Base-by-base conservation (phyloP, 53 echinoderm and acorn worm genomes). In the Mesocentrotus franciscanus region DNA sequence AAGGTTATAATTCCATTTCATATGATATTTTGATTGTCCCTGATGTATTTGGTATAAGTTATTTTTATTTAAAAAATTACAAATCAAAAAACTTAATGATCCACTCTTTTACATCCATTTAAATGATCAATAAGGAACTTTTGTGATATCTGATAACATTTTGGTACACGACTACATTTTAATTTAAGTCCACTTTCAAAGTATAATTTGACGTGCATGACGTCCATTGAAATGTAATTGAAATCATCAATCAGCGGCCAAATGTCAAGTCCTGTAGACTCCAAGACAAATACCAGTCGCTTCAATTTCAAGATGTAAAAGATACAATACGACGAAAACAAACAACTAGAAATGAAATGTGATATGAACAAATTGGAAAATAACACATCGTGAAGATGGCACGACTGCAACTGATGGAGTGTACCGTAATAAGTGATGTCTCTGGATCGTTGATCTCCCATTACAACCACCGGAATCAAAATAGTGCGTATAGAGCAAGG, bases 371-470 rank as follows among this genome's bases (percentile, higher is more conserved):
- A 58, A 87, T 87, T 24, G 87, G 58, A 27, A 29, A 87, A 87
- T 58, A 87, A 87, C 87, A 87, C 87, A n/a, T 29, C 4, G 57
- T 56, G 87, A 87, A 87, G 87, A n/a, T 87, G 87, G 87, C n/a
- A 57, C 29, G 87, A 87, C 87, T 1, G n/a, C 13, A 59, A 87
- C 58, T 4, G 87, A 87, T 87, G 87, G 87, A 26, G 58, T 13
- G 58, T 59, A 56, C 57, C 22, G n/a, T 11, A 58, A 87, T 87
- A 87, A 57, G 87, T 87, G 87, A 87, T 58, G 87, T 58, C 56
- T 57, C n/a, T n/a, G n/a, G n/a, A n/a, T n/a, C 10, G 59, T 87
- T 58, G 87, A 87, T 58, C 87, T 26, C 58, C 87, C 87, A 87
- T 87, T 87, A 87, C 87, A 27, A n/a, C 26, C 87, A 35, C n/a